phyloP scores from a whole-genome alignment of 2,797 vertebrate species.

The Crocidura indochinensis region DNA sequence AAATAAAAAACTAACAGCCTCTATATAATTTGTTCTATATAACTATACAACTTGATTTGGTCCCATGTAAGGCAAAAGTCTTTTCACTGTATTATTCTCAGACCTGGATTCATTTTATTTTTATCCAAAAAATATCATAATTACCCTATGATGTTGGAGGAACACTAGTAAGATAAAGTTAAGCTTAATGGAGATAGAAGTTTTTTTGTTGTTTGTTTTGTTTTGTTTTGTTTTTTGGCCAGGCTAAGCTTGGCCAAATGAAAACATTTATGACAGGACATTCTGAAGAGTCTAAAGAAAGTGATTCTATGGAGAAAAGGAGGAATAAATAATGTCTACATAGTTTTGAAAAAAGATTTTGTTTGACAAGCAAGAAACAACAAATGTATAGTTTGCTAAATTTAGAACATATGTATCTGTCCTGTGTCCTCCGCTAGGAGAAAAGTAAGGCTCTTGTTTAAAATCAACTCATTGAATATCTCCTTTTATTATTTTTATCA shows the following conservation, averaged over 20 bases:
- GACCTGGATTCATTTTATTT: background rate
- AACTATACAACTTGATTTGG: no score
- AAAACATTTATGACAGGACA: slow-evolving; percentile 33
- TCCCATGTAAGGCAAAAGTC: no score
- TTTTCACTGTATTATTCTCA: background rate
- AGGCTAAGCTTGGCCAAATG: slow-evolving; percentile 7
- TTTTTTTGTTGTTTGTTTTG: slow-evolving; percentile 54
- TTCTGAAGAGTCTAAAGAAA: slow-evolving; percentile 40
- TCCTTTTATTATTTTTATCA: slow-evolving; percentile 18
- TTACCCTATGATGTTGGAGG: background rate
- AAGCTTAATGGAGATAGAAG: background rate
- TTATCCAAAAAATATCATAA: background rate
- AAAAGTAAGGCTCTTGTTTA: background rate
- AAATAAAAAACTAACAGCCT: no score
- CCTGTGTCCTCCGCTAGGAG: background rate
- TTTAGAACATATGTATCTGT: background rate
- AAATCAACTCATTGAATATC: background rate
- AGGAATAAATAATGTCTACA: background rate
- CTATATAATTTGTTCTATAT: no score
- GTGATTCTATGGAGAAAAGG: background rate
- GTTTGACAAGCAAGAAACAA: slow-evolving; percentile 18
- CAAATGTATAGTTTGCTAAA: background rate
- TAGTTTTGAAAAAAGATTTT: background rate
- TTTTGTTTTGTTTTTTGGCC: slow-evolving; percentile 23
- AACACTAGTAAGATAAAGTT: background rate